Percentiles rank a stretch among this genome's conserved stretches.
phyloP scores from a whole-genome alignment of 30 jellyfish, hydroid and myxozoan species.

The Hydra vulgaris region DNA sequence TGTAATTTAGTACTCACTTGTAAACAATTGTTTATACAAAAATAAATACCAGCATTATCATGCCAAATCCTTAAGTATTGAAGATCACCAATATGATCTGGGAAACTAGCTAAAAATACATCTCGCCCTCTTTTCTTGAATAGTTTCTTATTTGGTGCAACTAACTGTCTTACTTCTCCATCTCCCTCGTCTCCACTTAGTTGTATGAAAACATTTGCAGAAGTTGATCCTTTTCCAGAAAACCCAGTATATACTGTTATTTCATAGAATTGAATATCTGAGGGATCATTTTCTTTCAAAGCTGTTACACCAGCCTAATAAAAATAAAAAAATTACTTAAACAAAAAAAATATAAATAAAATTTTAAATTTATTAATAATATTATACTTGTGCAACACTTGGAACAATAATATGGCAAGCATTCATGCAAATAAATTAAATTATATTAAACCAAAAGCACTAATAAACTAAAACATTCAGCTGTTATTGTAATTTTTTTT shows the following conservation, averaged over 20 bases:
- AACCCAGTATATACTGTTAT: constrained; percentile 91
- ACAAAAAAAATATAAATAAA: neutral
- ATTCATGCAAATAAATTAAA: too few species aligned
- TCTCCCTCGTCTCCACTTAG: constrained; percentile 83
- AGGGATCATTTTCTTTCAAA: constrained; percentile 58
- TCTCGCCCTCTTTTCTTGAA: constrained; percentile 75
- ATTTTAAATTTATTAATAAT: too few species aligned
- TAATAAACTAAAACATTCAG: too few species aligned
- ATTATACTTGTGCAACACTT: too few species aligned
- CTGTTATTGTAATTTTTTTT: too few species aligned
- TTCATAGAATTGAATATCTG: constrained; percentile 77
- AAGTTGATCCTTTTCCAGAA: constrained; percentile 62
- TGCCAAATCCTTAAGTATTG: constrained; percentile 75
- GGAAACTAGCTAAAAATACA: constrained; percentile 71
- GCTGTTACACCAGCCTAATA: constrained; percentile 90
- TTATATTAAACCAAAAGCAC: too few species aligned
- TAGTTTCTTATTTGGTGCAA: constrained; percentile 35
- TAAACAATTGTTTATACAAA: too few species aligned
- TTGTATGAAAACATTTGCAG: constrained; percentile 74
- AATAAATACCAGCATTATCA: constrained; percentile 53
- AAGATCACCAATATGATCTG: constrained; percentile 72
- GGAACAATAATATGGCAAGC: too few species aligned
- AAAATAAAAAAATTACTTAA: neutral
- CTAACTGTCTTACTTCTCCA: constrained; percentile 64
- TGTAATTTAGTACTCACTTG: neutral